These are phyloP conservation scores for Dipodomys spectabilis DNA, from an alignment of 2,113 vertebrate species.

Conservation along the genomic window DNA sequence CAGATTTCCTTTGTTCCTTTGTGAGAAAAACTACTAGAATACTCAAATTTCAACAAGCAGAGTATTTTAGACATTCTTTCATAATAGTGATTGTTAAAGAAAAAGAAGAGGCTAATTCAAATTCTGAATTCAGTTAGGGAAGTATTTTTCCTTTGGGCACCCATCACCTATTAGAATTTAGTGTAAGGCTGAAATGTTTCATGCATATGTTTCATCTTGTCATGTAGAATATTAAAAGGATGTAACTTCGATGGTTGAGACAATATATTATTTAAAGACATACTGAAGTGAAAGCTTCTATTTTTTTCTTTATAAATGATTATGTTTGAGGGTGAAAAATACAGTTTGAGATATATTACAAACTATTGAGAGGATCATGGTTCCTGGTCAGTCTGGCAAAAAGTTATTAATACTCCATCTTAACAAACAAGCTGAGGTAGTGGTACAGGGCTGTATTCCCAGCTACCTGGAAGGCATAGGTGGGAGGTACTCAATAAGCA, in stretches of 20 bases:
- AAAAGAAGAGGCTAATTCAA: neutral
- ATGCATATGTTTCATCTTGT: neutral
- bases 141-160: neutral
- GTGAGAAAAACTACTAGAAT: slow-evolving; percentile 25
- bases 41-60: neutral
- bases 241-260: neutral
- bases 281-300: neutral
- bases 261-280: neutral
- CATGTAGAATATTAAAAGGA: neutral
- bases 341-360: neutral
- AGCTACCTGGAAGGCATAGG: no score
- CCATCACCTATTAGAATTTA: neutral
- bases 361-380: no score
- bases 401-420: no score
- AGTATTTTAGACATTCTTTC: neutral
- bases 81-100: neutral
- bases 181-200: neutral
- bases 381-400: no score
- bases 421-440: no score
- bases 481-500: no score
- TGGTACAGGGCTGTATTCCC: no score
- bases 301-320: neutral
- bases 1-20: neutral
- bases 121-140: no score
- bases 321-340: neutral